Conservation (phyloP, 2,888 invertebrate species). For the Aleiodes testaceus region DNA sequence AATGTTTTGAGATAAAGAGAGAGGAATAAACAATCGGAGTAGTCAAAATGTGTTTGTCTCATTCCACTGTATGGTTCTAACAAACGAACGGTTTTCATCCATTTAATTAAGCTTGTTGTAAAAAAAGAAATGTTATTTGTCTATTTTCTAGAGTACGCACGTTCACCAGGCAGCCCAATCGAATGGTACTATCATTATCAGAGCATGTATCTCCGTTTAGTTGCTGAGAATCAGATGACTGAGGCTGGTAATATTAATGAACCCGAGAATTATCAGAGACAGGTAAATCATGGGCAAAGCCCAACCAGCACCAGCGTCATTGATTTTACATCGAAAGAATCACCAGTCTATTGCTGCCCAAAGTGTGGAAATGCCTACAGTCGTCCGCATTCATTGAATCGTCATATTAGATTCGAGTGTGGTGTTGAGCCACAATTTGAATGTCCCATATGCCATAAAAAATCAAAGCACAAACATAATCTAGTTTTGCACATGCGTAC, state of each 20-base stretch:
- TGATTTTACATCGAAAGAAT: constrained; percentile 31
- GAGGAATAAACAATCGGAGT: not conserved
- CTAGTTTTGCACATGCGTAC: constrained; percentile 74
- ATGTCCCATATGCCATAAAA: constrained; percentile 78
- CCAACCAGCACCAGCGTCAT: constrained; percentile 17
- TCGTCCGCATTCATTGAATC: constrained; percentile 75
- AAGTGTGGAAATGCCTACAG: constrained; percentile 77
- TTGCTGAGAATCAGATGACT: constrained; percentile 59
- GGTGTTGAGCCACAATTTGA: constrained; percentile 78
- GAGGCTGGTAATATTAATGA: constrained; percentile 25
- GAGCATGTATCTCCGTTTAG: constrained; percentile 60
- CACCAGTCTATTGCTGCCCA: constrained; percentile 70
- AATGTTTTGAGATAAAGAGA: constrained; percentile 2
- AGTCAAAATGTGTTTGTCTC: constrained; percentile 30
- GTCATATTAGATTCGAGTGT: constrained; percentile 78
- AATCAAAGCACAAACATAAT: constrained; percentile 76
- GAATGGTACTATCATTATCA: constrained; percentile 65
- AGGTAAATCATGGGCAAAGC: constrained; percentile 41
- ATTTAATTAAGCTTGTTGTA: not conserved
- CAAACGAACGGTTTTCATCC: not conserved
- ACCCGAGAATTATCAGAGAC: constrained; percentile 18
- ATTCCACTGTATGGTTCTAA: constrained; percentile 13
- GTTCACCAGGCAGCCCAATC: constrained; percentile 58
- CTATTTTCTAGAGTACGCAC: constrained; percentile 59
- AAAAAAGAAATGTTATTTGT: constrained; percentile 37